Base-by-base conservation (phyloP, 2,888 invertebrate species). In the Gasteruption jaculator region DNA sequence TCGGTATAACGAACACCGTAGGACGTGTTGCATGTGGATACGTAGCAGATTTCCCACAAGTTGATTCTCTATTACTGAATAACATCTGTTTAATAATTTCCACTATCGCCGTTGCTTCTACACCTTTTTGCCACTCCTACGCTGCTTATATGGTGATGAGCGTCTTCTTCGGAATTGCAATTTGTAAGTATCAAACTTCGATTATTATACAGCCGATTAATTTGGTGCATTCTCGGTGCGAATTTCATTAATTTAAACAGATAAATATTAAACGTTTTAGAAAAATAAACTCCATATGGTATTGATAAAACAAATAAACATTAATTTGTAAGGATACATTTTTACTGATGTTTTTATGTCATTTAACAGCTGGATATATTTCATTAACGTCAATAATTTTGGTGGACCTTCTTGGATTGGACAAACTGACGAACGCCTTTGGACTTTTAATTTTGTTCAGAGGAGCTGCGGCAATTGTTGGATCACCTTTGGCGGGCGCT, bases 311-410 rank as follows among this genome's bases (percentile, higher is more conserved):
- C n/a, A n/a, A n/a, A n/a, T n/a, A n/a, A n/a, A n/a, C n/a, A n/a
- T n/a, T n/a, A n/a, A n/a, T n/a, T n/a, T n/a, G n/a, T n/a, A n/a
- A n/a, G n/a, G n/a, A n/a, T n/a, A n/a, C n/a, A n/a, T n/a, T n/a
- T n/a, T n/a, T n/a, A n/a, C n/a, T n/a, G n/a, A n/a, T n/a, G n/a
- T 14, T 3, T 19, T 41, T 30, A 5, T 11, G 29, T 31, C 14
- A n/a, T 14, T 2, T 52, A 54, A 47, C 77, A 92, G 92, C 96
- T 49, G 95, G 95, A 48, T 97, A 93, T 75, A 95, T 99, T 63
- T 95, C 96, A 7, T 76, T 99, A 44, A 97, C 97, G 27, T 97
- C 97, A 34, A 96, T 97, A 66, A 94, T 97, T 65, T 79, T 99
- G 48, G 95, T 96, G 55, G 96, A 99, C 71, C 78, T 97, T 24